Evolutionary conservation across 1,140 invertebrate genomes (phyloP), one percentile per base, ranked within the genome.

Genomic region (Drosophila burlai): DNA sequence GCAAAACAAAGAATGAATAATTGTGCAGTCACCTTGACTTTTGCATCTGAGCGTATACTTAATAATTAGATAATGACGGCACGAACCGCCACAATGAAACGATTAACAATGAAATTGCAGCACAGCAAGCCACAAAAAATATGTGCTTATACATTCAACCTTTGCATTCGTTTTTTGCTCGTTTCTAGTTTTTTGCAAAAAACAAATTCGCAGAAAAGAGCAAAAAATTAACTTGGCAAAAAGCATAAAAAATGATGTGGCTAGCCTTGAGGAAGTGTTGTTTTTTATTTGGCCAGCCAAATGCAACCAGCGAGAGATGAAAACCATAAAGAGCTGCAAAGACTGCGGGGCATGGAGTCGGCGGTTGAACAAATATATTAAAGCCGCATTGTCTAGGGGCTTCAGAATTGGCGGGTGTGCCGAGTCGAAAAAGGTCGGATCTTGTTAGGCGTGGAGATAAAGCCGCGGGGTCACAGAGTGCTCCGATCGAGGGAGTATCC

Each of bases 1-100:
- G 43, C 55, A 16, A 16, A 59, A 72, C 68, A 75, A 45, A 77
- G 38, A 86, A 81, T 84, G 58, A 87, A 65, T 89, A 89, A 89
- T 89, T 84, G 69, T 84, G 84, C 81, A 89, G 47, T 89, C 72
- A 65, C 84, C 84, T 87, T 87, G 84, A 89, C 84, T 87, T 83
- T 87, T 87, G 84, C 84, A 87, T 89, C 68, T 68, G 18, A 76
- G 57, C 43, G 55, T 42, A 67, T 52, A 65, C 71, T 66, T 57
- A 61, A 87, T 84, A 89, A 89, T 89, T 87, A 87, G 84, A 87
- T 89, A 87, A 87, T 87, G 77, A 82, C 69, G 75, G 49, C 61
- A 61, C 43, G 60, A 76, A 81, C 46, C 38, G 38, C 62, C 75
- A 69, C 68, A 83, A 60, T 77, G 64, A 50, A 65, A 75, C 59